Percentiles rank a stretch among this genome's conserved stretches.
phyloP scores from a whole-genome alignment of 2,113 vertebrate species.

The Tapirus terrestris region DNA sequence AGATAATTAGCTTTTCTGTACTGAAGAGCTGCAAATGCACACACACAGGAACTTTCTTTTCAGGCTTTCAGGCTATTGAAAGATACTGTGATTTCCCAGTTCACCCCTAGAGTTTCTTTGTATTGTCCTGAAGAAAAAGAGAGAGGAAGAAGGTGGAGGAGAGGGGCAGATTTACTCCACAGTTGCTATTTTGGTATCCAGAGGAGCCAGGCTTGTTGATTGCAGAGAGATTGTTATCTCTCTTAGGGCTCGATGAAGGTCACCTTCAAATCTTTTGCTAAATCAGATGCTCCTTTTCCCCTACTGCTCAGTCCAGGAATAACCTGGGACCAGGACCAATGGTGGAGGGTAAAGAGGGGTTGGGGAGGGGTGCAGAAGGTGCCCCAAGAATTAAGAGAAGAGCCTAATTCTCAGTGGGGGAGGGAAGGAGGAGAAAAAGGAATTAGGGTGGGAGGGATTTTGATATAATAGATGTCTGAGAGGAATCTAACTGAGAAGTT shows the following conservation, averaged over 20 bases:
- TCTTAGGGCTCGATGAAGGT: constrained; percentile 84
- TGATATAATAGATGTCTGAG: background rate
- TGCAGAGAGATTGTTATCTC: constrained; percentile 84
- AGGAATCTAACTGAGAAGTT: background rate
- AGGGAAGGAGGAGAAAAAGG: background rate
- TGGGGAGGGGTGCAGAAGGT: background rate
- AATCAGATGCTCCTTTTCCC: constrained; percentile 73
- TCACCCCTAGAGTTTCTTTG: constrained; percentile 78
- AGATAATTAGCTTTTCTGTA: constrained; percentile 55
- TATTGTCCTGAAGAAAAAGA: constrained; percentile 73
- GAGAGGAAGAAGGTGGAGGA: background rate
- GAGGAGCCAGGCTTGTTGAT: constrained; percentile 86
- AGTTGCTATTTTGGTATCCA: constrained; percentile 85
- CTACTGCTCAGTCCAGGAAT: constrained; percentile 34
- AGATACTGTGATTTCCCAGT: constrained; percentile 78
- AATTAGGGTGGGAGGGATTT: background rate
- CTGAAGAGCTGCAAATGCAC: constrained; percentile 21
- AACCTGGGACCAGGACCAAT: background rate
- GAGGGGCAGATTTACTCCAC: constrained; percentile 76
- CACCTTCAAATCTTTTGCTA: constrained; percentile 85
- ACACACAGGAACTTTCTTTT: constrained; percentile 51
- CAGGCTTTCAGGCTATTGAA: constrained; percentile 41
- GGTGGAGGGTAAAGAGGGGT: background rate
- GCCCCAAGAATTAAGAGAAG: background rate
- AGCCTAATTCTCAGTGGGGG: background rate